Base-by-base conservation (phyloP, 1,140 invertebrate genomes). In the Sminthurides bifidus region DNA sequence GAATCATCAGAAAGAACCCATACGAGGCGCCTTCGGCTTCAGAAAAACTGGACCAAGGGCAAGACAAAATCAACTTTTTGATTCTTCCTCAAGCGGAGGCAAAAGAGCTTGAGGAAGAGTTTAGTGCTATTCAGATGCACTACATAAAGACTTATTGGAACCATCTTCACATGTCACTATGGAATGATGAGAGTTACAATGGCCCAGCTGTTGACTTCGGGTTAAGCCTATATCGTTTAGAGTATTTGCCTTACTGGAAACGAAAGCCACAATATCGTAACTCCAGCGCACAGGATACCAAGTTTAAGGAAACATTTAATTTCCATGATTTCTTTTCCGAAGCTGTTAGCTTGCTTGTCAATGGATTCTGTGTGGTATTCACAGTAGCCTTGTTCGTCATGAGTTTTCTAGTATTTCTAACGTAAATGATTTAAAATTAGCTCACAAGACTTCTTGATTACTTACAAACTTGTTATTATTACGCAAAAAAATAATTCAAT, bases 141-240 rank as follows among this genome's bases (percentile, higher is more conserved):
- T 40, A 57, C 21, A 21, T 64, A n/a, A 64, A 64, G 44, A 64
- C 63, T 0, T 64, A 64, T 33, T 64, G 63, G 63, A 64, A 64
- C 31, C 63, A 64, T 43, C 1, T 59, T 2, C 38, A 40, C n/a
- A 21, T 64, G 23, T 43, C 52, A 35, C 30, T 56, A 0, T 56
- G 41, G 40, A 31, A 19, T 35, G 40, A 56, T 19, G 37, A 50
- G 2, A 44, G 15, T 10, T n/a, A 41, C 41, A n/a, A 27, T 12
- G 0, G 38, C 10, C 17, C 49, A 2, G 0, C 41, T 6, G 26
- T 21, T 19, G 46, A 46, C 17, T 46, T 58, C 8, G 59, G 59
- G 21, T 23, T 61, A 1, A 23, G 46, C 31, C n/a, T 61, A 15
- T 61, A 61, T 26, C 41, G 52, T 31, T 46, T 61, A 19, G 59